Percentiles rank a stretch among this genome's conserved stretches.
These are phyloP conservation scores for Danio choprae DNA, from an alignment of 2,797 vertebrate species.

Conservation along the genomic window DNA sequence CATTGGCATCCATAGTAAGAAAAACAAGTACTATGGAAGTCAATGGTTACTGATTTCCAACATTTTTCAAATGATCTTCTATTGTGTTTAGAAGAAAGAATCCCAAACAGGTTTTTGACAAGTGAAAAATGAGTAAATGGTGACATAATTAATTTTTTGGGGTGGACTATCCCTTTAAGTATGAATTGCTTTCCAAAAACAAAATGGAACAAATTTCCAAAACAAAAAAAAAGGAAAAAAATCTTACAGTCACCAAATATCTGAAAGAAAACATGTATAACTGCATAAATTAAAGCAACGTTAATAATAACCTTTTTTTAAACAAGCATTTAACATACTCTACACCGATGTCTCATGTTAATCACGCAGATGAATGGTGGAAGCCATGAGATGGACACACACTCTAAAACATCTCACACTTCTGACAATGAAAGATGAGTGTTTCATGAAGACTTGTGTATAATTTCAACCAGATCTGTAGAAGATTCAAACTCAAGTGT, in stretches of 20 bases:
- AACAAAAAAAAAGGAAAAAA: neutral
- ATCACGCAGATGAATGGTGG: constrained; percentile 7
- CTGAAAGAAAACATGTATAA: neutral
- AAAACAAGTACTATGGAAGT: too few relatives aligned
- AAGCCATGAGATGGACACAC: constrained; percentile 25
- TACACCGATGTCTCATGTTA: neutral
- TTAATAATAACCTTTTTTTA: neutral
- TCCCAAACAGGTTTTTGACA: too few relatives aligned
- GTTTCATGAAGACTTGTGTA: constrained; percentile 2
- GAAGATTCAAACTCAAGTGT: neutral
- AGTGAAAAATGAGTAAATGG: too few relatives aligned
- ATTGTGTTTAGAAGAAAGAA: too few relatives aligned
- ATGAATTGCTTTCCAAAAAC: neutral
- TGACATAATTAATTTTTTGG: too few relatives aligned
- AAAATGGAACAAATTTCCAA: too few relatives aligned
- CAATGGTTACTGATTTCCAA: too few relatives aligned
- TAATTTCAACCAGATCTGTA: neutral
- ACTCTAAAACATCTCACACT: constrained; percentile 19
- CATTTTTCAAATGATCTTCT: too few relatives aligned
- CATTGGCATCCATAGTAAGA: too few relatives aligned
- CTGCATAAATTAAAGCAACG: neutral
- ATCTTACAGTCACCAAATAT: neutral
- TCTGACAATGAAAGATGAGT: constrained; percentile 24
- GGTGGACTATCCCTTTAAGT: too few relatives aligned
- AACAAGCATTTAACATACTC: neutral